Base-by-base conservation (phyloP, 1,140 invertebrate genomes). In the Augochlora pura region DNA sequence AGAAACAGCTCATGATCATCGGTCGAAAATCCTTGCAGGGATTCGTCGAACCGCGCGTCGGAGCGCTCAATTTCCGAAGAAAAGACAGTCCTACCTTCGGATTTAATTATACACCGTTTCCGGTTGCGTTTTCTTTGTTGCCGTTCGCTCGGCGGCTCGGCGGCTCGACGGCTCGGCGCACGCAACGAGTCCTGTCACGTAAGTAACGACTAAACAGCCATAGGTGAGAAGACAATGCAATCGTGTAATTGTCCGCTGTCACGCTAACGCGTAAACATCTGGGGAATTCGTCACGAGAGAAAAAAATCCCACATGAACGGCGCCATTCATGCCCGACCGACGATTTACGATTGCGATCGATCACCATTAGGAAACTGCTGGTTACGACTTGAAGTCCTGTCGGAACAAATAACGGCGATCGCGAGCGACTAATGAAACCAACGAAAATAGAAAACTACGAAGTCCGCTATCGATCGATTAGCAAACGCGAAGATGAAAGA, bases 141-240 rank as follows among this genome's bases (percentile, higher is more conserved):
- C 18, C 8, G 65, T 39, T 68, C 54, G 39, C 65, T n/a, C n/a
- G 10, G 18, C 76, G 52, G 32, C 32, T 2, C 32, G 32, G 4
- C 32, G 32, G 32, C 32, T 32, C 32, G 32, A 32, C 32, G 32
- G 39, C 65, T n/a, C n/a, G 10, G 18, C 76, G 52, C 59, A 42
- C 46, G 76, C 77, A 12, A 71, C 21, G 9, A 78, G 62, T 78
- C 77, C 69, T 65, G 68, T 78, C 77, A 66, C 77, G 77, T 78
- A 72, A 78, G 62, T 49, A 78, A 57, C 60, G 46, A 46, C 32
- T n/a, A 52, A 59, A 65, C 46, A 62, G 38, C 49, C 18, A 65
- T 25, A 78, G 62, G 69, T 10, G 69, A 73, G 69, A 72, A 78
- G 77, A 78, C 68, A 72, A 78, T 78, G 77, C 69, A 65, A 25